These are phyloP conservation scores for Stenodema calcarata DNA, from an alignment of 2,888 invertebrate species.

Conservation along the genomic window DNA sequence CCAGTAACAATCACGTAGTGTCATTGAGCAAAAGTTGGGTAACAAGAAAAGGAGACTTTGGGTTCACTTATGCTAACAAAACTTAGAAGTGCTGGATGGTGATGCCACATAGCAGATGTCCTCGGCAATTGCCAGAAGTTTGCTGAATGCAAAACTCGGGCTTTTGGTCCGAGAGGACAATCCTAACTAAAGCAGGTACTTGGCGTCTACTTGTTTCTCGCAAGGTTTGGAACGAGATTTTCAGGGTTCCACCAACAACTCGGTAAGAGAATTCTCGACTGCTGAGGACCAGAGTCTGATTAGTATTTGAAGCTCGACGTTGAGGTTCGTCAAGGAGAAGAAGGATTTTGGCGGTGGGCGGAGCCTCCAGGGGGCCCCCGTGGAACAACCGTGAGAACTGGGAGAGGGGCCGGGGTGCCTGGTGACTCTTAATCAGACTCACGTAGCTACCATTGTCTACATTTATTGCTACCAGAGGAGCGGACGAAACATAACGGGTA, in stretches of 20 bases:
- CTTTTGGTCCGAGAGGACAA: no score
- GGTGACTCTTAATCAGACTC: slow-evolving; percentile 11
- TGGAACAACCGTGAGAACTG: slow-evolving; percentile 25
- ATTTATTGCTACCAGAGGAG: slow-evolving; percentile 23
- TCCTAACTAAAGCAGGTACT: no score
- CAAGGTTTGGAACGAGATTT: no score
- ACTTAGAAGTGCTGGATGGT: no score
- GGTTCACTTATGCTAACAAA: no score
- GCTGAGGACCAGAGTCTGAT: neutral
- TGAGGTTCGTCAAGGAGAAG: neutral
- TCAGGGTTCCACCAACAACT: neutral
- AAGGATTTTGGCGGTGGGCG: neutral
- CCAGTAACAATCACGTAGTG: no score
- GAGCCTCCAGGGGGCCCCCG: neutral
- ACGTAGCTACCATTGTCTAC: slow-evolving; percentile 21
- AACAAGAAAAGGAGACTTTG: no score
- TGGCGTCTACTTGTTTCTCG: no score
- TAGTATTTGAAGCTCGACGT: neutral
- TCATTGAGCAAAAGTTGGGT: no score
- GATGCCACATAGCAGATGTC: no score
- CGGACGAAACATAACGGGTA: neutral
- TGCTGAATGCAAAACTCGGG: no score
- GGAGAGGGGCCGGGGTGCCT: slow-evolving; percentile 4
- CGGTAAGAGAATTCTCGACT: neutral
- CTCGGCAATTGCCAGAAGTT: no score